Evolutionary conservation across 2,113 vertebrate genomes (phyloP), one percentile per base, ranked within the genome.

Genomic region (Grammomys dolichurus): DNA sequence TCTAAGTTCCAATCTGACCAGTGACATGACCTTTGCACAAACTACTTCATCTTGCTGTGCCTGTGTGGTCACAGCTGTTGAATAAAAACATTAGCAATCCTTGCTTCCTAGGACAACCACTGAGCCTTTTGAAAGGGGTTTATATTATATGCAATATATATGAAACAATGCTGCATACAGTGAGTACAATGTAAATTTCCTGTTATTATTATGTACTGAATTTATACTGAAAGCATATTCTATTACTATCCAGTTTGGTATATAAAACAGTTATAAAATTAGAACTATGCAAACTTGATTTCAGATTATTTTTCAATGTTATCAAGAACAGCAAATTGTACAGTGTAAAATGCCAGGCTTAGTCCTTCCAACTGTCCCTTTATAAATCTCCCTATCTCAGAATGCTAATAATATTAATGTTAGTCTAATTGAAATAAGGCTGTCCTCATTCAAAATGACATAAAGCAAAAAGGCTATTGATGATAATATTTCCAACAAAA

Each of bases 301-400:
- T 69, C 87, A 93, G 91, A 26, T 65, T 91, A 91, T 95, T 90
- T 96, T 92, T 43, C 54, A 84, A 6, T 78, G n/a, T 54, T n/a
- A 69, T 90, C 60, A 87, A 90, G 93, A 87, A 28, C 43, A 56
- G 19, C 10, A 72, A 96, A 93, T 87, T 92, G 40, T 58, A 5
- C 11, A 92, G 72, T 28, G 81, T 65, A 70, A 93, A 93, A 95
- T 93, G 54, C 13, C 67, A 91, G 87, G 46, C 93, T 95, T 85
- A 88, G 75, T 95, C 40, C 75, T 89, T 73, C 58, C 46, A 92
- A 87, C 12, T 88, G 51, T 93, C 5, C 36, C 46, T 93, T 87
- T 82, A 11, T 84, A 94, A 87, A 77, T 94, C 5, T 82, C 43
- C 91, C 84, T 90, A 92, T 48, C 2, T 86, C 48, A 87, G 9